Evolutionary conservation across 2,888 invertebrate species (phyloP).

Genomic region (Phaedon cochleariae): DNA sequence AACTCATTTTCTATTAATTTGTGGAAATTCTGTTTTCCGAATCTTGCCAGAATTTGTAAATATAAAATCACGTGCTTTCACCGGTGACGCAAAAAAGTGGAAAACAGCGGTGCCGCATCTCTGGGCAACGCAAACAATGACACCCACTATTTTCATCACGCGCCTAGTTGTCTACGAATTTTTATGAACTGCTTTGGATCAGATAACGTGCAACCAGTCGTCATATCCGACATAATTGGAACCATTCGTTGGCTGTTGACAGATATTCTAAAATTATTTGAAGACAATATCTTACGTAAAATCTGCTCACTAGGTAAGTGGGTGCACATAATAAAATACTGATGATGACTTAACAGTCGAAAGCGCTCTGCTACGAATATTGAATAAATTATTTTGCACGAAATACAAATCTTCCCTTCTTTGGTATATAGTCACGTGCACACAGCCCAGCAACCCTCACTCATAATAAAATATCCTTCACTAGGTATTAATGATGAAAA

Average conservation of each 20-base stretch:
- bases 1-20: conserved; percentile 31
- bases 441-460: no score
- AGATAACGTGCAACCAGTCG: not conserved
- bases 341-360: no score
- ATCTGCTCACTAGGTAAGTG: no score
- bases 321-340: no score
- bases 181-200: not conserved
- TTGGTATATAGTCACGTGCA: no score
- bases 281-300: not conserved
- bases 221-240: not conserved
- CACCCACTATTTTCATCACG: not conserved
- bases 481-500: no score
- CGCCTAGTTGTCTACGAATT: not conserved
- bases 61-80: conserved; percentile 59
- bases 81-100: conserved; percentile 26
- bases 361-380: no score
- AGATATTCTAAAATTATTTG: not conserved
- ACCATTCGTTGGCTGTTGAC: not conserved
- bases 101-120: conserved; percentile 17
- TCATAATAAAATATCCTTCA: no score
- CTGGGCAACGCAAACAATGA: not conserved
- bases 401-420: no score
- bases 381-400: no score
- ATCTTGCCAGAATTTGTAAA: conserved; percentile 51
- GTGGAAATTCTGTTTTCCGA: conserved; percentile 26